A percentile compares a stretch with the other conserved stretches of the same genome.
These are phyloP conservation scores for Aphrophora alni DNA, from an alignment of 2,888 invertebrate genomes.

Conservation along the genomic window DNA sequence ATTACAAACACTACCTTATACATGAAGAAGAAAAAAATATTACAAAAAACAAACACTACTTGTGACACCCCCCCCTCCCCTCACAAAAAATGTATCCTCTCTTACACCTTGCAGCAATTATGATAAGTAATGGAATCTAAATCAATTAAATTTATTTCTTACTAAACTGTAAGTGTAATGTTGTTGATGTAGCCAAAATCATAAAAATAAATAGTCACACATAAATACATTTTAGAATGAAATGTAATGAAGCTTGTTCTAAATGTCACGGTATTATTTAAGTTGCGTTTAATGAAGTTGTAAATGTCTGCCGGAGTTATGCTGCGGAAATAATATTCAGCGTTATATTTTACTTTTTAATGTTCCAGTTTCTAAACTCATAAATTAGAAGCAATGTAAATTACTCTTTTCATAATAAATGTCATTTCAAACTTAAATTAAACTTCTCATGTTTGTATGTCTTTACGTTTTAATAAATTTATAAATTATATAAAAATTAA, in stretches of 20 bases:
- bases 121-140: too few relatives aligned
- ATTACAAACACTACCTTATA: too few relatives aligned
- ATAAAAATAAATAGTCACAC: background rate
- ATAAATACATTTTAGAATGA: background rate
- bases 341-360: background rate
- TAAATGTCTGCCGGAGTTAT: background rate
- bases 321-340: background rate
- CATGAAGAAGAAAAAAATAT: too few relatives aligned
- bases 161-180: too few relatives aligned
- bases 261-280: background rate
- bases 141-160: too few relatives aligned
- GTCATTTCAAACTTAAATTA: background rate
- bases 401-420: background rate
- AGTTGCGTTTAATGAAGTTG: background rate
- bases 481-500: too few relatives aligned
- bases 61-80: too few relatives aligned
- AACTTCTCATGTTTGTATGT: too few relatives aligned
- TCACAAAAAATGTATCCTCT: too few relatives aligned
- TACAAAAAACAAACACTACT: too few relatives aligned
- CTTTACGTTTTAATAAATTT: too few relatives aligned
- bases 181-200: background rate
- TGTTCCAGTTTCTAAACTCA: background rate
- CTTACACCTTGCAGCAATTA: too few relatives aligned
- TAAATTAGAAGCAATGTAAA: background rate
- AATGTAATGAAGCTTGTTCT: background rate